Conservation (phyloP, 2,888 invertebrate genomes). For the Stramonita haemastoma region DNA sequence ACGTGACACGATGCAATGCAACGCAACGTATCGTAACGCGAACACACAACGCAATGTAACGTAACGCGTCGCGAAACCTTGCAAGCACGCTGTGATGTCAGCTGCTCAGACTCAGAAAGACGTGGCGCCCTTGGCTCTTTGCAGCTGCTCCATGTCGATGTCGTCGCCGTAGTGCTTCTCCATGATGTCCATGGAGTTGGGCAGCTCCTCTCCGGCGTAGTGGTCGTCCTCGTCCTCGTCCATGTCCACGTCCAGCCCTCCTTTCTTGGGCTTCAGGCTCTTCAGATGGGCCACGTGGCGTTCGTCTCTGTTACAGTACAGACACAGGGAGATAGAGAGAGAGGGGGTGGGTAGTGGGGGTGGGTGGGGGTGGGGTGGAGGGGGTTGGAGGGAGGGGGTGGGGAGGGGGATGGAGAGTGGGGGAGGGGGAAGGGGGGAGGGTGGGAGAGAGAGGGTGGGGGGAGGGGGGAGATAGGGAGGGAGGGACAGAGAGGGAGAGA, state of each 20-base stretch:
- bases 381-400: not conserved
- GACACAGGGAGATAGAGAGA: not conserved
- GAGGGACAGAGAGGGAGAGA: not conserved
- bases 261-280: slow-evolving; percentile 25
- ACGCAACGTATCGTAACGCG: no score
- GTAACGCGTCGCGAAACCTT: no score
- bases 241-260: slow-evolving; percentile 24
- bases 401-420: not conserved
- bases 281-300: slow-evolving; percentile 30
- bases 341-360: not conserved
- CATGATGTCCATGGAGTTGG: slow-evolving; percentile 26
- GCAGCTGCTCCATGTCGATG: slow-evolving; percentile 33
- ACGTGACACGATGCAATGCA: no score
- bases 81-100: no score
- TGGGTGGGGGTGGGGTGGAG: not conserved
- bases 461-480: not conserved
- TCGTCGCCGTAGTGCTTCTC: slow-evolving; percentile 33
- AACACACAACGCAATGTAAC: no score
- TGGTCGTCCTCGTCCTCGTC: not conserved
- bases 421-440: not conserved
- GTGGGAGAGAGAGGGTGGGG: not conserved
- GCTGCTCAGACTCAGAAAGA: not conserved
- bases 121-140: slow-evolving; percentile 27
- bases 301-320: not conserved
- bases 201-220: slow-evolving; percentile 18